Evolutionary conservation across 2,888 invertebrate genomes (phyloP), one percentile per base, ranked within the genome.

Genomic region (Nineta flava): DNA sequence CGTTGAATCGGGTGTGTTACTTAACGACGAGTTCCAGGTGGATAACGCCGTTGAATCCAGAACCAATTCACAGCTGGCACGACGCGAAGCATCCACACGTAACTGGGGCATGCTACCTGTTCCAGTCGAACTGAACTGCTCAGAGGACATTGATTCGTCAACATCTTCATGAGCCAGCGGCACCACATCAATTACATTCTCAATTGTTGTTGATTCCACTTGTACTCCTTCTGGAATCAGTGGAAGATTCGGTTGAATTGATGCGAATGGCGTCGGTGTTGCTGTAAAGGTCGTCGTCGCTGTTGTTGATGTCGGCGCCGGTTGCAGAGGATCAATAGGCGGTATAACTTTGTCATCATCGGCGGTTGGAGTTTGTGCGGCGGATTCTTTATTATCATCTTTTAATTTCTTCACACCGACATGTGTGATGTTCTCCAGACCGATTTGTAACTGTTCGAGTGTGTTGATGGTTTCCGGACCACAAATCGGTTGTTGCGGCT

Each of bases 381-480:
- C 50, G 2, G 57, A 41, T 9, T 17, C 15, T n/a, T 42, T 42
- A 2, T 65, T 63, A 50, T 65, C 63, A 34, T 55, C 54, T 9
- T 52, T 50, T 13, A 44, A 19, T 19, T 26, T 44, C 26, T 44
- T 44, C 5, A 67, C 71, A 59, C 73, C 71, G 3, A 71, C 72
- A 53, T 74, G 72, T 26, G 74, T 75, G 50, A 75, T 67, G 53
- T 75, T 74, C 54, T 75, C 74, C 35, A 75, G 59, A 50, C 73
- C 75, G 50, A 75, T 75, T 60, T 75, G 75, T 3, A 75, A 59
- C 54, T 75, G 74, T 53, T 75, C 75, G 38, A 75, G 59, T 0
- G 75, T 75, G 52, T 73, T 72, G 44, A 72, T 73, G 53, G 66
- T 63, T 56, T 70, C 70, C 0, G 69, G 69, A 1, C 70, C 70